phyloP scores from a whole-genome alignment of 2,113 vertebrate species.

The Myxocyprinus asiaticus region DNA sequence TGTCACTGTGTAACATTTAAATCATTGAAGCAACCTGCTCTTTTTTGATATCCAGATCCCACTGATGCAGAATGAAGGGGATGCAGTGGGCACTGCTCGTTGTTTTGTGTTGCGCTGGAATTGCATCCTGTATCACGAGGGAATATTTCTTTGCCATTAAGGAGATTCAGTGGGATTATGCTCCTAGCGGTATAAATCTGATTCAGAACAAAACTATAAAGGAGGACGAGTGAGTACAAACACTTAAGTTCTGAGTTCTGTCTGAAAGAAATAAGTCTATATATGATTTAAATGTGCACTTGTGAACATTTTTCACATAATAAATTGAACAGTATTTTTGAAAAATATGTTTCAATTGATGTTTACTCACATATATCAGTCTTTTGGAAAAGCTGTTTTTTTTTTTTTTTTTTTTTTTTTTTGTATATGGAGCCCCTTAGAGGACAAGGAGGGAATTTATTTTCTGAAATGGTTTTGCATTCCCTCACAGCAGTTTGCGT shows the following conservation, averaged over 20 bases:
- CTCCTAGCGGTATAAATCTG: constrained; percentile 59
- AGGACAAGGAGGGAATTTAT: too few species aligned
- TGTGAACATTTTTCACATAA: too few species aligned
- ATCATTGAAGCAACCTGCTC: constrained; percentile 29
- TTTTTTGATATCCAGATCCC: constrained; percentile 1
- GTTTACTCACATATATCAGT: too few species aligned
- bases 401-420: too few species aligned
- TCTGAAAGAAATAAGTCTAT: too few species aligned
- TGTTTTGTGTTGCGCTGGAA: constrained; percentile 59
- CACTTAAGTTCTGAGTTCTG: not conserved
- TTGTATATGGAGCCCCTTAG: too few species aligned
- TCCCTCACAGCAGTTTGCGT: too few species aligned
- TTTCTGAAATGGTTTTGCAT: too few species aligned
- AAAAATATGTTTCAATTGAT: too few species aligned
- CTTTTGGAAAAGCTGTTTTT: too few species aligned
- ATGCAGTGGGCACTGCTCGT: constrained; percentile 33
- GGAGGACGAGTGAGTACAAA: constrained; percentile 60
- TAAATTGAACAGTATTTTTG: too few species aligned
- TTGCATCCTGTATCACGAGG: constrained; percentile 62
- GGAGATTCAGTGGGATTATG: constrained; percentile 67
- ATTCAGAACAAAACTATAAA: constrained; percentile 56
- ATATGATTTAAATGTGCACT: too few species aligned
- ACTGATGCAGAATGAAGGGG: constrained; percentile 49
- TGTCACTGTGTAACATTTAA: constrained; percentile 43
- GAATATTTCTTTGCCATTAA: constrained; percentile 77